phyloP scores from a whole-genome alignment of 35 echinoderm and acorn worm genomes.

The Apostichopus californicus region DNA sequence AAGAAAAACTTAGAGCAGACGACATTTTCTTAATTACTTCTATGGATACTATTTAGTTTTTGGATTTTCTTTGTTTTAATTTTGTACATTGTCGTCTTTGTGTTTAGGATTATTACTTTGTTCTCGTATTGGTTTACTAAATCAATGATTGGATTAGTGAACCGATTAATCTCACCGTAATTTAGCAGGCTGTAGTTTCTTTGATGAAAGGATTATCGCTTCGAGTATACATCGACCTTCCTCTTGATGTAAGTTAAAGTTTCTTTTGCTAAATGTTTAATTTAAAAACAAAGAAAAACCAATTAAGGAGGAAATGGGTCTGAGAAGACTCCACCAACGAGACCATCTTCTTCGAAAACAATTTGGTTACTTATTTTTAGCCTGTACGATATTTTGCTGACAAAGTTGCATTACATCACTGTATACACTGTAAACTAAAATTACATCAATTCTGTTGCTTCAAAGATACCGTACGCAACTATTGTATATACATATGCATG shows the following conservation, averaged over 20 bases:
- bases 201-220: background rate
- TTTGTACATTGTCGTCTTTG: background rate
- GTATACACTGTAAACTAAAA: too few relatives aligned
- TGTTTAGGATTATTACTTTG: background rate
- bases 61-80: background rate
- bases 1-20: background rate
- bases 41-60: background rate
- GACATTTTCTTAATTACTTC: background rate
- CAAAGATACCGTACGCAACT: too few relatives aligned
- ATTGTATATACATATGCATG: too few relatives aligned
- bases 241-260: background rate
- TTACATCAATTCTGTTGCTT: too few relatives aligned
- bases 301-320: background rate
- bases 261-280: background rate
- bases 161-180: background rate
- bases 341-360: background rate
- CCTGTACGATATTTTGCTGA: too few relatives aligned
- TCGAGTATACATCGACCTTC: background rate
- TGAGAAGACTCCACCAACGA: background rate
- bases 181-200: background rate
- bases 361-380: background rate
- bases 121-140: background rate
- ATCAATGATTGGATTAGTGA: background rate
- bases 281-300: background rate
- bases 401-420: too few relatives aligned